These are phyloP conservation scores for Wasmannia auropunctata DNA, from an alignment of 1,140 invertebrate genomes.

Conservation along the genomic window DNA sequence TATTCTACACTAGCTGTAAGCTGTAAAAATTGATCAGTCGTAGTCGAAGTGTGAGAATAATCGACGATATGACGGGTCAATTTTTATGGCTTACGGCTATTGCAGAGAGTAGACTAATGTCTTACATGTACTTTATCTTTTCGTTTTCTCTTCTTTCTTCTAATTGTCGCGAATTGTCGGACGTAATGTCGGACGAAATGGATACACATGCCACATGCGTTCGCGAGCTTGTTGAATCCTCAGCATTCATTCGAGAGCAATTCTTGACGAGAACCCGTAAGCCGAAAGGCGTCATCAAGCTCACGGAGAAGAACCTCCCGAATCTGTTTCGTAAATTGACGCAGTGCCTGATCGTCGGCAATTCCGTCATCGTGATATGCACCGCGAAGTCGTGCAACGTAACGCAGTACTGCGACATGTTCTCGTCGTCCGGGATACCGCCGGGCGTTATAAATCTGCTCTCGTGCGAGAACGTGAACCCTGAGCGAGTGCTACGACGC, in stretches of 20 bases:
- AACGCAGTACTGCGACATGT: background rate
- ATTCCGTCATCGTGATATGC: slow-evolving; percentile 9
- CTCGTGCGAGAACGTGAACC: background rate
- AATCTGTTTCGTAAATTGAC: background rate
- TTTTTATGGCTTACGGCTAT: no score
- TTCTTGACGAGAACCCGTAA: background rate
- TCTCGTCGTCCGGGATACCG: background rate
- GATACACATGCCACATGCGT: background rate
- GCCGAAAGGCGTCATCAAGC: background rate
- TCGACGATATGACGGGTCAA: no score
- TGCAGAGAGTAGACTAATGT: no score
- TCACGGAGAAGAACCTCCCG: background rate
- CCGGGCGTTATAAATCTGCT: slow-evolving; percentile 1
- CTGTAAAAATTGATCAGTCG: no score
- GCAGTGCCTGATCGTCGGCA: background rate
- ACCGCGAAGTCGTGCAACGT: background rate
- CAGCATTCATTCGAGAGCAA: background rate
- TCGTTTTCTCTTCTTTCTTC: background rate
- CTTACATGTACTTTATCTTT: background rate
- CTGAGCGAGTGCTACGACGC: background rate
- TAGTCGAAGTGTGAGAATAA: no score
- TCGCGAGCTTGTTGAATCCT: no score
- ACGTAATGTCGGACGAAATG: background rate
- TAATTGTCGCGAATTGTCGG: background rate
- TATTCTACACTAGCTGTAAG: no score